Evolutionary conservation across 2,888 invertebrate genomes (phyloP).

Genomic region (Uropetala carovei): DNA sequence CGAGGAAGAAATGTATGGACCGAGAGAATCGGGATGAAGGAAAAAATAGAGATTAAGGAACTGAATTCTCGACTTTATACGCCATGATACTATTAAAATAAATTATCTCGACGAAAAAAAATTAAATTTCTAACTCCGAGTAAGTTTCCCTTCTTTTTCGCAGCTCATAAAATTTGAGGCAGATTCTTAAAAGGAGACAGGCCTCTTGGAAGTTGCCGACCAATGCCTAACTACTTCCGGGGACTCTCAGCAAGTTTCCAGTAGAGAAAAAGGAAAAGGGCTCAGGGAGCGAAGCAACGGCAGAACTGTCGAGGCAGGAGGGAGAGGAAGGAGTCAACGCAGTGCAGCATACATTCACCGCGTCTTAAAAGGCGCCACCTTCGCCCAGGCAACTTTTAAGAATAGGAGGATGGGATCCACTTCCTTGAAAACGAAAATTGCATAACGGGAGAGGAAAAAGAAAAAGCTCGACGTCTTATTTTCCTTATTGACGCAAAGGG

Average conservation of each 20-base stretch:
- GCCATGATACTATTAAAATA: constrained; percentile 47
- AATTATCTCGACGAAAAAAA: constrained; percentile 21
- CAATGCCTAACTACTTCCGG: constrained; percentile 62
- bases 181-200: constrained; percentile 42
- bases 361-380: constrained; percentile 46
- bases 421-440: constrained; percentile 54
- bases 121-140: constrained; percentile 34
- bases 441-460: background rate
- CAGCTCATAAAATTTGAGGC: constrained; percentile 42
- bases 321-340: constrained; percentile 2
- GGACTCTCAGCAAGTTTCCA: constrained; percentile 30
- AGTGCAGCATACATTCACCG: constrained; percentile 10
- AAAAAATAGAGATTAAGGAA: no score
- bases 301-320: background rate
- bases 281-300: background rate
- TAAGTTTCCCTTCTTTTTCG: constrained; percentile 57
- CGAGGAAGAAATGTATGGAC: no score
- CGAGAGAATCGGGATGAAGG: no score
- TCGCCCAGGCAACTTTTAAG: background rate
- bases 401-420: constrained; percentile 29
- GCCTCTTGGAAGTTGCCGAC: constrained; percentile 54
- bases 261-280: constrained; percentile 8
- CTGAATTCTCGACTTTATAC: constrained; percentile 20
- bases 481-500: background rate
- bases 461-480: background rate